phyloP scores from a whole-genome alignment of 2,113 vertebrate genomes.

The Lepisosteus osseus region DNA sequence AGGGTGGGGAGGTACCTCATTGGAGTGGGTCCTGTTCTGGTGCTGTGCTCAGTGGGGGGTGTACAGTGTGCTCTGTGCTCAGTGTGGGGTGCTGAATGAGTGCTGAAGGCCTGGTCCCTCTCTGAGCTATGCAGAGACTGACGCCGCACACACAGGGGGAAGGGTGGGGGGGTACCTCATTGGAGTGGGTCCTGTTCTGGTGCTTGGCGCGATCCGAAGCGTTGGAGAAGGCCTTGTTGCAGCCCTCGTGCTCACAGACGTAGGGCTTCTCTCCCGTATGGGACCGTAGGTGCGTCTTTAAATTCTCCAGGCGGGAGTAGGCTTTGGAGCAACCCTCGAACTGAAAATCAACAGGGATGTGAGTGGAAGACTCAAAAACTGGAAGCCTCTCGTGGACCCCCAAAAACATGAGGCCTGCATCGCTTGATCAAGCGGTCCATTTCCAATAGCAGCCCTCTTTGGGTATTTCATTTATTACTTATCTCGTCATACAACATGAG shows the following conservation, averaged over 20 bases:
- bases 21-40: constrained; percentile 98
- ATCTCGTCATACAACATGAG: not conserved
- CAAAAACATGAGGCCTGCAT: no score
- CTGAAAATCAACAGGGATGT: constrained; percentile 53
- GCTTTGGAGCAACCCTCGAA: constrained; percentile 96
- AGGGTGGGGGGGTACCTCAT: constrained; percentile 72
- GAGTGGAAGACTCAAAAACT: no score
- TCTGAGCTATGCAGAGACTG: no score
- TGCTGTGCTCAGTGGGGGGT: constrained; percentile 57
- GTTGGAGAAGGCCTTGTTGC: constrained; percentile 98
- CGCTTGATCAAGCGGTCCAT: no score
- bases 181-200: constrained; percentile 98
- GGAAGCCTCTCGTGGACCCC: no score
- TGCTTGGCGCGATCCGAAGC: constrained; percentile 97
- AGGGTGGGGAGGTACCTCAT: constrained; percentile 72
- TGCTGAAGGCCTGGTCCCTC: no score
- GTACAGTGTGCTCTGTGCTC: no score
- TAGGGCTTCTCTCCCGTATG: constrained; percentile 98
- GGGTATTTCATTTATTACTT: no score
- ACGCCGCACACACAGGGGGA: no score
- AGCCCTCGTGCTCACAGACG: constrained; percentile 94
- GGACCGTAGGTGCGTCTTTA: constrained; percentile 96
- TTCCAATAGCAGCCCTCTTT: no score
- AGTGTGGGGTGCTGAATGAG: no score
- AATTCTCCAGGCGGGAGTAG: constrained; percentile 96